Evolutionary conservation across 2,888 invertebrate genomes (phyloP), one percentile per base, ranked within the genome.

Genomic region (Cryptus viduatorius): DNA sequence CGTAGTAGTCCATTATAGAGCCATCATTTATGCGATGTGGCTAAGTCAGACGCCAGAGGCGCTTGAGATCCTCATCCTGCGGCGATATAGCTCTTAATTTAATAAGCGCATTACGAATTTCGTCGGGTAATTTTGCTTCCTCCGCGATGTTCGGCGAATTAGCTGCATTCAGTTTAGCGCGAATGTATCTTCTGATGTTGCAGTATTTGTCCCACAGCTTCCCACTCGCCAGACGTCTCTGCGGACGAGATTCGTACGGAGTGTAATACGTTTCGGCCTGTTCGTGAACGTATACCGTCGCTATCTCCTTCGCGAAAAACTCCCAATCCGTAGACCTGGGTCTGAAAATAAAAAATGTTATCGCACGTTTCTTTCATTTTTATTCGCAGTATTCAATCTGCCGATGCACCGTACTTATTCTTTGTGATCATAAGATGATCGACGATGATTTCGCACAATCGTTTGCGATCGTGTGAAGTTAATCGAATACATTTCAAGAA

Each of bases 21-120:
- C n/a, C 16, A 14, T 42, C 46, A 10, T 78, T 44, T 5, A 50
- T 53, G 31, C 77, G 64, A 67, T 59, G 46, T 3, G 10, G 44
- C 4, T 56, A 42, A 7, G 82, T 82, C 46, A 61, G 12, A 3
- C 29, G 61, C 82, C 77, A 82, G 37, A 77, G 19, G n/a, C 37
- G 19, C 48, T 65, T 7, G 53, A 77, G 24, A 50, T 82, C 65
- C 10, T 29, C n/a, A 44, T 78, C 72, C 8, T 71, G 46, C 29
- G 81, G 76, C 4, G 81, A 68, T 65, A 81, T 76, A n/a, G 67
- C 16, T 73, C 44, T 3, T 46, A 75, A 44, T 24, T 50, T 56
- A 7, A 53, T n/a, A 8, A 68, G 46, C 4, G 37, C 68, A 24
- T 75, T 46, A n/a, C 14, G 44, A 4, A 68, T 59, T 12, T 77